Base-by-base conservation (phyloP, 2,797 vertebrate species). In the Bryconaethiops microstoma region DNA sequence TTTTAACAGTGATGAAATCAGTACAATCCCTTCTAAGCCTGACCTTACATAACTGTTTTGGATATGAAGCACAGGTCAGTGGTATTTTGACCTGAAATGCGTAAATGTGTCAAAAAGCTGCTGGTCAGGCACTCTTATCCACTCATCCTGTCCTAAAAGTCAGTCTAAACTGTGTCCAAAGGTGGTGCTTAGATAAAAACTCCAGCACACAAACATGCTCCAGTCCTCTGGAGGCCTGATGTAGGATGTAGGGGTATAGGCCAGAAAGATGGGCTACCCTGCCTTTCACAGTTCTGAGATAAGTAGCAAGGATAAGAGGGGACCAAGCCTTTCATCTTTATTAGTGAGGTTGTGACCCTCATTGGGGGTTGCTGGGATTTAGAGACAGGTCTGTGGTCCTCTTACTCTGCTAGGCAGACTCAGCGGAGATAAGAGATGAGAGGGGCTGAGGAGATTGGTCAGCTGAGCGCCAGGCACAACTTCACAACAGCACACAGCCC, bases 311-410 rank as follows among this genome's bases (percentile, higher is more conserved):
- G 78, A 69, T 64, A 48, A 86, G 69, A 72, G 77, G 62, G 39
- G 69, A 10, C 45, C 45, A 52, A 62, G 16, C 35, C 29, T 90
- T 91, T 91, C 86, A 91, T 91, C 91, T 91, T 85, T 65, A 90
- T 91, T 86, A 42, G 0, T 12, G 81, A 60, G 85, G 86, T 87
- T 83, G 5, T 1, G 87, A 88, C 87, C 89, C 65, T 42, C 0
- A 73, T 7, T 65, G 65, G 1, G 79, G 79, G 48, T 84, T 82
- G 85, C 80, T 65, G 52, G 82, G 54, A 81, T 83, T 71, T 82
- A 63, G 68, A 76, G 76, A 76, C 68, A 40, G 17, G 68, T 82
- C 68, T 62, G 72, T 64, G 23, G 59, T 39, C 77, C 48, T 76
- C 59, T 68, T 50, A 71, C 79, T 81, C 74, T 14, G 25, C 16